Evolutionary conservation across 2,797 vertebrate genomes (phyloP).

Genomic region (Huso huso): DNA sequence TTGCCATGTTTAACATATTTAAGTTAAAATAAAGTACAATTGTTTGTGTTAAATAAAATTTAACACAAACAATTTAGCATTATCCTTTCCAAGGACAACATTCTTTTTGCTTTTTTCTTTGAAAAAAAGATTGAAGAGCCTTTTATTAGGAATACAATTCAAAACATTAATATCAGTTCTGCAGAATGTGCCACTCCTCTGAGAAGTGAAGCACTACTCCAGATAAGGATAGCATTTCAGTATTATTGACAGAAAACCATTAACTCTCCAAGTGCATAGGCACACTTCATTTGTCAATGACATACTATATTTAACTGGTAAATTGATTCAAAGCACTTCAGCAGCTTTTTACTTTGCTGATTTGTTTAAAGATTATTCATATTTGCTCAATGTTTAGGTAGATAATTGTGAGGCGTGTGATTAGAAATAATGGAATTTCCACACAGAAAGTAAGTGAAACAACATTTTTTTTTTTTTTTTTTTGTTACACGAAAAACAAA

Average conservation of each 20-base stretch:
- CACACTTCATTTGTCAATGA: constrained; percentile 51
- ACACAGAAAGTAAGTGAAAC: too few relatives aligned
- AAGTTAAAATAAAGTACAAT: too few relatives aligned
- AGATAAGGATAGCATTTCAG: constrained; percentile 70
- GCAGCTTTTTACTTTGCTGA: constrained; percentile 41
- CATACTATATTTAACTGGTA: constrained; percentile 48
- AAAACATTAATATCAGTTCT: constrained; percentile 60
- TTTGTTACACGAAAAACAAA: too few relatives aligned
- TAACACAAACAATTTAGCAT: too few relatives aligned
- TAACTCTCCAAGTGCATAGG: constrained; percentile 58
- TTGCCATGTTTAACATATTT: too few relatives aligned
- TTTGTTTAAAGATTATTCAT: constrained; percentile 36
- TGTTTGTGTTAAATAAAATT: too few relatives aligned
- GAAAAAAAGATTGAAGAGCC: constrained; percentile 52
- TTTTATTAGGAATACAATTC: constrained; percentile 65
- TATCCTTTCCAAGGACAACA: too few relatives aligned
- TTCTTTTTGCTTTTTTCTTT: constrained; percentile 37
- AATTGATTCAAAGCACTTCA: constrained; percentile 43
- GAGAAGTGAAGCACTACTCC: constrained; percentile 64
- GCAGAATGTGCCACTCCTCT: constrained; percentile 64
- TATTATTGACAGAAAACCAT: constrained; percentile 44
- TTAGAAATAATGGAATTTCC: too few relatives aligned
- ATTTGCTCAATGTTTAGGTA: constrained; percentile 16
- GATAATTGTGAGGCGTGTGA: background rate
- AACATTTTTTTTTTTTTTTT: too few relatives aligned